Evolutionary conservation across 2,113 vertebrate genomes (phyloP).

Genomic region (Carollia perspicillata): DNA sequence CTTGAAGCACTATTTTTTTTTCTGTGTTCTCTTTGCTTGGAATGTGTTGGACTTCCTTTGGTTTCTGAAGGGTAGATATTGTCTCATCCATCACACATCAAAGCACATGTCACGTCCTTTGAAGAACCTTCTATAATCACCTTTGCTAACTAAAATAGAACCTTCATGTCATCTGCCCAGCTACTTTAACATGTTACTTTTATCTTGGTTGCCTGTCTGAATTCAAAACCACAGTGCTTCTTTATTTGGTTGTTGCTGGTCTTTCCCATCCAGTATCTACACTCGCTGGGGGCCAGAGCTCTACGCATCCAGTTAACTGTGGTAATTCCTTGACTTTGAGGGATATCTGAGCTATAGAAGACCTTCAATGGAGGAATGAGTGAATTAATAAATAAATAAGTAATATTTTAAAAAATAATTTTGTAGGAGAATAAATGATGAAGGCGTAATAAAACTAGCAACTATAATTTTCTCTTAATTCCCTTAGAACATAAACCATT

Average conservation of each 20-base stretch:
- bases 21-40: not conserved
- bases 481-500: not conserved
- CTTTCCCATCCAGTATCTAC: not conserved
- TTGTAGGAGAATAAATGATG: not conserved
- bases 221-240: not conserved
- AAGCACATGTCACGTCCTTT: not conserved
- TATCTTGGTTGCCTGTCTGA: not conserved
- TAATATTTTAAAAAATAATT: not conserved
- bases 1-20: not conserved
- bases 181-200: not conserved
- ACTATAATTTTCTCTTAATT: not conserved
- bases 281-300: not conserved
- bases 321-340: not conserved
- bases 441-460: not conserved
- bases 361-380: not conserved
- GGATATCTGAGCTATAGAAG: not conserved
- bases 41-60: not conserved
- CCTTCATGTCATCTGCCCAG: not conserved
- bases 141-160: not conserved
- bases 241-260: not conserved
- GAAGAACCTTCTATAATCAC: not conserved
- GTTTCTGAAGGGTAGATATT: not conserved
- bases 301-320: not conserved
- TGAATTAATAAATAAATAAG: not conserved
- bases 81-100: not conserved